Conservation (phyloP, 1,140 invertebrate species). For the Nephotettix cincticeps region DNA sequence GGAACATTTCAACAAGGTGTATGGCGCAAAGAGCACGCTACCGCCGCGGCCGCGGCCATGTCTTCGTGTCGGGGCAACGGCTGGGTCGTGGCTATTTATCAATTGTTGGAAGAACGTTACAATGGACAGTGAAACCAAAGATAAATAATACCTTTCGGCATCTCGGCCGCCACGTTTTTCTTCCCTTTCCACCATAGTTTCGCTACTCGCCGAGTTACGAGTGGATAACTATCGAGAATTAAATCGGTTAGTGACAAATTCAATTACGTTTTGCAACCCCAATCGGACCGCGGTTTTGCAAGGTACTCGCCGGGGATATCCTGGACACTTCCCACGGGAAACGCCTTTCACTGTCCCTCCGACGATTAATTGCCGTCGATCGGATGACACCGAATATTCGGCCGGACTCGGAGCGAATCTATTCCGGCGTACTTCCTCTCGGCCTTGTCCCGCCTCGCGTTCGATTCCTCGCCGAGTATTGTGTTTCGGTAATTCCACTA, state of each 20-base stretch:
- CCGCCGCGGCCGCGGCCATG: too few relatives aligned
- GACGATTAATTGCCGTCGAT: neutral
- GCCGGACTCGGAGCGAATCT: neutral
- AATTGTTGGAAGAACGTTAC: neutral
- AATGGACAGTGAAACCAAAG: neutral
- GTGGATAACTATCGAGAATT: neutral
- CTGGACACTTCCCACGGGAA: neutral
- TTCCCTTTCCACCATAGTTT: neutral
- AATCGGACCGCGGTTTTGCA: neutral
- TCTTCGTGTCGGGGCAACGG: neutral
- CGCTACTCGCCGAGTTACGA: neutral
- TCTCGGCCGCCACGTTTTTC: neutral
- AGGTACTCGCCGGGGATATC: neutral
- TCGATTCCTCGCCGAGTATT: neutral
- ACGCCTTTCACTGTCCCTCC: neutral
- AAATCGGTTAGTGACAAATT: neutral
- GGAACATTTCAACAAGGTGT: neutral
- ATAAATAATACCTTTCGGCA: conserved; percentile 16
- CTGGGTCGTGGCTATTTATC: neutral
- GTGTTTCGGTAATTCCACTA: neutral
- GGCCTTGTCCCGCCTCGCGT: too few relatives aligned
- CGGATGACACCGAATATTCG: neutral
- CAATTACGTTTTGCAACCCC: neutral
- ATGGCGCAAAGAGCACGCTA: neutral
- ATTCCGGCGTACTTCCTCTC: neutral